Evolutionary conservation across 2,113 vertebrate species (phyloP).

Genomic region (Miniopterus natalensis): DNA sequence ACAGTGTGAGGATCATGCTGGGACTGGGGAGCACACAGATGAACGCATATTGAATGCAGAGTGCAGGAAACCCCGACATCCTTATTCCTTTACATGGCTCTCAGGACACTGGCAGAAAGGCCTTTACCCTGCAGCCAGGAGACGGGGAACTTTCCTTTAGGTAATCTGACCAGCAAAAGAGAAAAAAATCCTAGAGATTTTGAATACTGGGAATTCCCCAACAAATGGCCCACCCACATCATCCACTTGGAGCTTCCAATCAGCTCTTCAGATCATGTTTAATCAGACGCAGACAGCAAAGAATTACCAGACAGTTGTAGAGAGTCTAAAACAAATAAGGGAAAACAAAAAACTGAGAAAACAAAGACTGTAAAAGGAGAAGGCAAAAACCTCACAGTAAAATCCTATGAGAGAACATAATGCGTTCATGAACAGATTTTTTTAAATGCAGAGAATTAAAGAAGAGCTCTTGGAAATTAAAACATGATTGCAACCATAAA

Average conservation of each 20-base stretch:
- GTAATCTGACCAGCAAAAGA: conserved; percentile 19
- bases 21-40: background rate
- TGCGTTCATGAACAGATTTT: background rate
- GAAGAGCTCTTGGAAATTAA: conserved; percentile 31
- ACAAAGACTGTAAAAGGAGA: background rate
- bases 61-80: background rate
- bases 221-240: background rate
- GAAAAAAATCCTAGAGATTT: conserved; percentile 28
- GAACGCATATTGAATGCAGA: background rate
- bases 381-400: background rate
- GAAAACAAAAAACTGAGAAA: background rate
- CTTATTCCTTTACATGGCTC: background rate
- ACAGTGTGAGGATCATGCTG: background rate
- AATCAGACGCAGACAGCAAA: background rate
- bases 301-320: background rate
- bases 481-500: background rate
- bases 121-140: background rate
- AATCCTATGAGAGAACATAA: background rate
- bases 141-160: conserved; percentile 18
- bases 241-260: background rate
- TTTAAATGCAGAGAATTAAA: background rate
- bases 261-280: conserved; percentile 5
- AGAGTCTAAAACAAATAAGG: conserved; percentile 20
- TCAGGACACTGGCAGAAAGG: background rate
- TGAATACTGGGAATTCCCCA: conserved; percentile 52